These are phyloP conservation scores for Molossus molossus DNA, from an alignment of 2,797 vertebrate species.

Conservation along the genomic window DNA sequence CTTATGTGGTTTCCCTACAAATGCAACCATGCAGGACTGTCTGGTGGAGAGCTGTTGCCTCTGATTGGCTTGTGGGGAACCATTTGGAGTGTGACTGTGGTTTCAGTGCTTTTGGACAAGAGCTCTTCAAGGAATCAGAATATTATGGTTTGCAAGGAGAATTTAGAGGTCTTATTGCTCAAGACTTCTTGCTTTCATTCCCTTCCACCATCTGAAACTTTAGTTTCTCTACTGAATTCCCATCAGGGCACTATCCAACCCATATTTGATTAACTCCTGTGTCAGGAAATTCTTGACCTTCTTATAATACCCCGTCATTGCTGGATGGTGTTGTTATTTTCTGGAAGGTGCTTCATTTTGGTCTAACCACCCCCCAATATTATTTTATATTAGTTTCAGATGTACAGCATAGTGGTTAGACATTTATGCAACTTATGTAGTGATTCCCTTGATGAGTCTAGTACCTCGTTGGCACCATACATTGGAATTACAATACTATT, in stretches of 20 bases:
- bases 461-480: background rate
- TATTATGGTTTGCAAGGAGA: constrained; percentile 5
- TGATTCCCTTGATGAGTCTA: background rate
- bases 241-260: background rate
- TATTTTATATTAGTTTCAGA: background rate
- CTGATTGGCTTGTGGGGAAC: background rate
- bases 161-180: background rate
- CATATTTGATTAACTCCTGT: background rate
- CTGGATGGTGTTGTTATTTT: background rate
- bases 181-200: background rate
- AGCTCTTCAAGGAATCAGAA: constrained; percentile 9
- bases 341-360: background rate
- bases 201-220: constrained; percentile 9
- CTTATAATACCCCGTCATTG: background rate
- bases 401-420: background rate
- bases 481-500: background rate
- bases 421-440: background rate
- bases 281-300: constrained; percentile 34
- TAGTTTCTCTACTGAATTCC: constrained; percentile 39
- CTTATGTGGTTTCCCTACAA: constrained; percentile 64
- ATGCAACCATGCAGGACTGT: background rate
- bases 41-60: background rate
- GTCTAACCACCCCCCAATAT: background rate
- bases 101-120: constrained; percentile 34
- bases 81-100: background rate